Evolutionary conservation across 1,140 invertebrate genomes (phyloP).

Genomic region (Pectinophora gossypiella): DNA sequence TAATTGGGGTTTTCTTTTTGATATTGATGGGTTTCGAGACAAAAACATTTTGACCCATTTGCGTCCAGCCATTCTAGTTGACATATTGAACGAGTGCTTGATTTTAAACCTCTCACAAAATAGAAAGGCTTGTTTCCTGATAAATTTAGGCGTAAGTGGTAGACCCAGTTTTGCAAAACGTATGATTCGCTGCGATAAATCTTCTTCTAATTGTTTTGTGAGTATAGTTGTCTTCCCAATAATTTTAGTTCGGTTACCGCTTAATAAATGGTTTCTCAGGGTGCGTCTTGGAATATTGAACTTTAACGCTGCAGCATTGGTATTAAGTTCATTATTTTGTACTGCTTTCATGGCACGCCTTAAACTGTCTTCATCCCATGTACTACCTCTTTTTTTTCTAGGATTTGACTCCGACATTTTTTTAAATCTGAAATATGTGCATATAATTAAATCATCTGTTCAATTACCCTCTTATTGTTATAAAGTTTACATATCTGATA

Average conservation of each 20-base stretch:
- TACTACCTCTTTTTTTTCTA: constrained; percentile 2
- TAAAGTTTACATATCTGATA: too few species aligned
- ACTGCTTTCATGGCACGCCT: constrained; percentile 1
- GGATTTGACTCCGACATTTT: constrained; percentile 4
- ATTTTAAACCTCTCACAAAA: constrained; percentile 8
- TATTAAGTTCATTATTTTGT: constrained; percentile 5
- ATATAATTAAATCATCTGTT: not conserved
- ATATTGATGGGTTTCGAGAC: constrained; percentile 10
- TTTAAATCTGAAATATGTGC: not conserved
- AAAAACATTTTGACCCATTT: constrained; percentile 29
- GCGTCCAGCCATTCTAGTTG: constrained; percentile 19
- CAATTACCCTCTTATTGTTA: not conserved
- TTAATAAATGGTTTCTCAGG: not conserved
- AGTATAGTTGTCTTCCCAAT: constrained; percentile 1
- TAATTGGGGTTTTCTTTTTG: constrained; percentile 35
- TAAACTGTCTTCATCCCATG: constrained; percentile 3
- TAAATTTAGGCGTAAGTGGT: constrained; percentile 6
- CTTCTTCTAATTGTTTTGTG: constrained; percentile 2
- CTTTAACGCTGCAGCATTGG: not conserved
- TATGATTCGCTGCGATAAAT: not conserved
- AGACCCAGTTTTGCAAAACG: not conserved
- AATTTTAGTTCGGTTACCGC: not conserved
- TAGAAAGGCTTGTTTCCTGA: constrained; percentile 17
- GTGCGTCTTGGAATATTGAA: constrained; percentile 4
- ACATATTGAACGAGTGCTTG: constrained; percentile 16